These are phyloP conservation scores for Micrasema longulum DNA, from an alignment of 1,140 invertebrate genomes.

Conservation along the genomic window DNA sequence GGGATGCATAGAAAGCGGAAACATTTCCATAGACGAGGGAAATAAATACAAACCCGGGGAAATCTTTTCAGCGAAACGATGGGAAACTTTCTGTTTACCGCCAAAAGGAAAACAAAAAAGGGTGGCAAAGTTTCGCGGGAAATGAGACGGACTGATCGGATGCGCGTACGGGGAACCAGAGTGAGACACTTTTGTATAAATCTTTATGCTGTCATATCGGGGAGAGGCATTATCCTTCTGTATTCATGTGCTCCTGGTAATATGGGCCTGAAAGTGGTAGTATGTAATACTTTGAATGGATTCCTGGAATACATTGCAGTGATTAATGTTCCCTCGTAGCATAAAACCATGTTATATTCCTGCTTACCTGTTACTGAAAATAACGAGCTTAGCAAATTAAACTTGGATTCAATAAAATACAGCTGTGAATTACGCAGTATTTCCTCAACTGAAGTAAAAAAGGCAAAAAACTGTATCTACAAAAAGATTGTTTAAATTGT, in stretches of 20 bases:
- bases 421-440: too few relatives aligned
- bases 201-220: constrained; percentile 46
- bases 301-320: neutral
- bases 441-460: too few relatives aligned
- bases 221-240: constrained; percentile 32
- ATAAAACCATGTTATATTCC: too few relatives aligned
- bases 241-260: constrained; percentile 16
- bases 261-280: neutral
- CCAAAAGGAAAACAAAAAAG: constrained; percentile 51
- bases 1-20: constrained; percentile 39
- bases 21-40: constrained; percentile 39
- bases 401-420: too few relatives aligned
- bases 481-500: too few relatives aligned
- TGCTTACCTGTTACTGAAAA: too few relatives aligned
- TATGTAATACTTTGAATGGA: neutral
- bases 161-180: constrained; percentile 38
- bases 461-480: too few relatives aligned
- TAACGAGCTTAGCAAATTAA: too few relatives aligned
- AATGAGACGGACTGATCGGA: constrained; percentile 54
- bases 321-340: too few relatives aligned
- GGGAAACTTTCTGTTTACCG: constrained; percentile 52
- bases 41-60: constrained; percentile 29
- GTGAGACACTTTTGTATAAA: constrained; percentile 47
- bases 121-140: constrained; percentile 50
- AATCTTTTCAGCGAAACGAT: constrained; percentile 30